A percentile compares a stretch with the other conserved stretches of the same genome.
Conservation (phyloP, 2,797 vertebrate species). For the Alosa sapidissima region DNA sequence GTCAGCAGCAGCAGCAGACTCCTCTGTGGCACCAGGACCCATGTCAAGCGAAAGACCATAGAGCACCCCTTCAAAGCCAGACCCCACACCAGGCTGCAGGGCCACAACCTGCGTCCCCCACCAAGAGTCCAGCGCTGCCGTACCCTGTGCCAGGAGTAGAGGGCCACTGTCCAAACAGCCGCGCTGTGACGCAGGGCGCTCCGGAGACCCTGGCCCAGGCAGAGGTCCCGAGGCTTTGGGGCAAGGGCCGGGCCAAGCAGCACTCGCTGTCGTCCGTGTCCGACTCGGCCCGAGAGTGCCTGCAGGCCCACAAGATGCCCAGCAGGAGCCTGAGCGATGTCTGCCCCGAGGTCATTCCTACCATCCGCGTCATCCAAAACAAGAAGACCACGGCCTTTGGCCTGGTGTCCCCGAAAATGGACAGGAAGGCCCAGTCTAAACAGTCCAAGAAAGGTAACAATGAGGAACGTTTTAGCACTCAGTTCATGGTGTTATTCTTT, state of each 20-base stretch:
- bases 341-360: conserved; percentile 70
- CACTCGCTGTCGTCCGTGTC: conserved; percentile 73
- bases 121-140: neutral
- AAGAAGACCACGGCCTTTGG: conserved; percentile 60
- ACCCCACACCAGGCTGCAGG: neutral
- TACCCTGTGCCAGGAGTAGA: neutral
- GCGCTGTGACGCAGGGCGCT: conserved; percentile 20
- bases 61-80: conserved; percentile 4
- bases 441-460: conserved; percentile 67
- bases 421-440: conserved; percentile 54
- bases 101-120: neutral
- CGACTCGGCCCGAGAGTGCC: conserved; percentile 66
- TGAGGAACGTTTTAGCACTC: neutral
- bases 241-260: conserved; percentile 69
- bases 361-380: conserved; percentile 59
- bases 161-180: conserved; percentile 32
- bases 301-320: conserved; percentile 64
- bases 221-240: conserved; percentile 58
- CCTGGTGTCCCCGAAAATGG: conserved; percentile 63
- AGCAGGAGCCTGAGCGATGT: conserved; percentile 75
- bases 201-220: conserved; percentile 19
- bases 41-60: neutral
- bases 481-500: neutral
- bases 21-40: neutral
- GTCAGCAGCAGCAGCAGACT: neutral